Evolutionary conservation across 2,888 invertebrate species (phyloP).

Genomic region (Pristionchus japonicus): DNA sequence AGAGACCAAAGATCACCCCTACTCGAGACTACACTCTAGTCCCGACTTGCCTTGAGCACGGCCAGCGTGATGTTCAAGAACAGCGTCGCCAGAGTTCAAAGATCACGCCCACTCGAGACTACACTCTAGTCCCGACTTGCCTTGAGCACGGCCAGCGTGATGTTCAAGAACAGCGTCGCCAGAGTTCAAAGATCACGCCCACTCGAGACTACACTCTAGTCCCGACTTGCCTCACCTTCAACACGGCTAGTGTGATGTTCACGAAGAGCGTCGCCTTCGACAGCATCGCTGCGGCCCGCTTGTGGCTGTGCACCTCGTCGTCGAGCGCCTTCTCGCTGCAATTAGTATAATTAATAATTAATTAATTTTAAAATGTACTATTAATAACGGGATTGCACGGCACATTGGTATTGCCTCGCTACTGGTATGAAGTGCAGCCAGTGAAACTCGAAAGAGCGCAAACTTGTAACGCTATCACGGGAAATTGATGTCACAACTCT

Average conservation of each 20-base stretch:
- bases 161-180: too few relatives aligned
- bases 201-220: too few relatives aligned
- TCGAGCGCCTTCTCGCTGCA: conserved; percentile 28
- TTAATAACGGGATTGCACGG: too few relatives aligned
- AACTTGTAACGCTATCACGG: not conserved
- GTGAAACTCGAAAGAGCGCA: not conserved
- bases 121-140: too few relatives aligned
- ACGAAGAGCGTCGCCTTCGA: conserved; percentile 65
- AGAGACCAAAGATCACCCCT: conserved; percentile 32
- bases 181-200: too few relatives aligned
- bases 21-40: conserved; percentile 63
- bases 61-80: conserved; percentile 75
- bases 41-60: conserved; percentile 74
- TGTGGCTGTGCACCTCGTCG: not conserved
- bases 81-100: too few relatives aligned
- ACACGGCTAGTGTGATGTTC: too few relatives aligned
- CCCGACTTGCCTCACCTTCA: too few relatives aligned
- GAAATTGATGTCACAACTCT: not conserved
- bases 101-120: too few relatives aligned
- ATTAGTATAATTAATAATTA: not conserved
- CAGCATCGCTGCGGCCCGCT: conserved; percentile 56
- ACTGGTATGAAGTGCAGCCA: not conserved
- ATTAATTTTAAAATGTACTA: not conserved
- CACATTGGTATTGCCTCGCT: too few relatives aligned
- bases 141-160: too few relatives aligned